These are phyloP conservation scores for Chloroceryle aenea DNA, from an alignment of 2,113 vertebrate genomes.

Conservation along the genomic window DNA sequence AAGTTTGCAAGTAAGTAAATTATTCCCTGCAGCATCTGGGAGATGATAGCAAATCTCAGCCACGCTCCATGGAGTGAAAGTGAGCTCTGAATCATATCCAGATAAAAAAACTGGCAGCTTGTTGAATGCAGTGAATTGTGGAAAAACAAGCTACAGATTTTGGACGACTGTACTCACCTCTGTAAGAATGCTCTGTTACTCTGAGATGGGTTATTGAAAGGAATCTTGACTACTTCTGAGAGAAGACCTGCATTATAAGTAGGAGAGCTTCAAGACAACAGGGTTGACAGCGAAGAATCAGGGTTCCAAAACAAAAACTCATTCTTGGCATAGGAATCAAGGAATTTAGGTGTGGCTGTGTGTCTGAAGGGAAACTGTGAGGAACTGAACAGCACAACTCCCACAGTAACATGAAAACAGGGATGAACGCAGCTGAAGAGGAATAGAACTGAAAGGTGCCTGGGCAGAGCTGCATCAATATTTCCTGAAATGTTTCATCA, in stretches of 20 bases:
- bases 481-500: background rate
- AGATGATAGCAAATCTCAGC: background rate
- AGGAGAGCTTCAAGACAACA: background rate
- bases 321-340: background rate
- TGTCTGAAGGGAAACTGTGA: background rate
- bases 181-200: background rate
- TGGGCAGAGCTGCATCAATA: background rate
- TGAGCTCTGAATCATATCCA: background rate
- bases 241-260: background rate
- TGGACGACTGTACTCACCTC: background rate
- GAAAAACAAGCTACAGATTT: background rate
- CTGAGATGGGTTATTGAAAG: background rate
- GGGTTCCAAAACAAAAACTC: background rate
- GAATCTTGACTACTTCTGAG: background rate
- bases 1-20: slow-evolving; percentile 73
- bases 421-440: background rate
- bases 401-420: background rate
- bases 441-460: background rate
- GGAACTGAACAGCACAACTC: background rate
- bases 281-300: background rate
- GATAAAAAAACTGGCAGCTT: background rate
- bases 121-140: background rate
- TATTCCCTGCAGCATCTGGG: background rate
- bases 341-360: background rate
- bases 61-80: background rate